Evolutionary conservation across 2,797 vertebrate genomes (phyloP), one percentile per base, ranked within the genome.

Genomic region (Lagorchestes hirsutus): DNA sequence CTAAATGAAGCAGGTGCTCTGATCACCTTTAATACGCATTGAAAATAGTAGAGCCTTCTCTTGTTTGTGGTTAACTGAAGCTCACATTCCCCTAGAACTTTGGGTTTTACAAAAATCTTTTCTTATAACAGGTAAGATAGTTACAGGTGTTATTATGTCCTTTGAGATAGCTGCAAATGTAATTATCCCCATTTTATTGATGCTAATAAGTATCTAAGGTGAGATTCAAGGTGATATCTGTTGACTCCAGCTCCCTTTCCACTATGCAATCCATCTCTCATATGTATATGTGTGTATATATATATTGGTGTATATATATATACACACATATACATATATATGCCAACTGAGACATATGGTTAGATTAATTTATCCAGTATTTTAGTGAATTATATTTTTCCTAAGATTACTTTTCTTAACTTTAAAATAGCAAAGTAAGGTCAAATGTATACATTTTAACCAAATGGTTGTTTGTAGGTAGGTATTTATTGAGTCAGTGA

Each of bases 301-400:
- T 3, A 46, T 46, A 11, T 91, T 27, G 67, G 54, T 55, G 5
- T 55, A 55, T 13, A 13, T 55, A 14, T 13, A 14, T 90, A 29
- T 90, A 56, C 2, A 27, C 8, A 57, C 2, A 10, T 9, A 28
- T 5, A 28, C 2, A 59, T 10, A 28, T 28, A 58, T 28, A n/a
- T n/a, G 34, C 34, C 62, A 74, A n/a, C 62, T n/a, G 14, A 74
- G 62, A n/a, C n/a, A 74, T 40, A 40, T 40, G 67, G n/a, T 40
- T 97, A 92, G 58, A 52, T 96, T n/a, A 96, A 90, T 95, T 95
- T 46, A 90, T 96, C 95, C n/a, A 82, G 3, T 40, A 74, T 93
- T 95, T 97, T 40, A 59, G 11, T 54, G 74, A 94, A 59, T 87
- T 87, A 87, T 28, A 50, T 3, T 93, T 92, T 96, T 94, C 90